phyloP scores from a whole-genome alignment of 2,888 invertebrate genomes.

The Euphydryas editha region DNA sequence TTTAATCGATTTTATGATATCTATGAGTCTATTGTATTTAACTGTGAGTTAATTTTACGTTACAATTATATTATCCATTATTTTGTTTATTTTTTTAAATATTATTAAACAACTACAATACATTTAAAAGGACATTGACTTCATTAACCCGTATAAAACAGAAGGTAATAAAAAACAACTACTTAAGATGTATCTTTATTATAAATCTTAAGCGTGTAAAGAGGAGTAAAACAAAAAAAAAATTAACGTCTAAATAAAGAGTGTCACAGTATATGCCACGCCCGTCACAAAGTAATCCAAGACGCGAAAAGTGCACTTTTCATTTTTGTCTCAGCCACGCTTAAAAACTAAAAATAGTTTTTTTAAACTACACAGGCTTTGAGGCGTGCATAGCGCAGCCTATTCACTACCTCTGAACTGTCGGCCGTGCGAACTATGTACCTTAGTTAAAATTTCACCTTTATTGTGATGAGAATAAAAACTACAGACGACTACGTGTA shows the following conservation, averaged over 20 bases:
- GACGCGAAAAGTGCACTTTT: constrained; percentile 31
- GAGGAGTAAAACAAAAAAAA: background rate
- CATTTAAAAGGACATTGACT: too few relatives aligned
- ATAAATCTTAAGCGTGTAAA: background rate
- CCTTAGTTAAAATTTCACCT: constrained; percentile 30
- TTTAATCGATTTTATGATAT: background rate
- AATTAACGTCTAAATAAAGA: constrained; percentile 15
- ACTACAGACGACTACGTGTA: constrained; percentile 29
- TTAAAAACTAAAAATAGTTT: constrained; percentile 39
- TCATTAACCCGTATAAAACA: too few relatives aligned
- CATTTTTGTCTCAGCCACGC: constrained; percentile 35
- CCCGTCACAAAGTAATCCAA: constrained; percentile 24
- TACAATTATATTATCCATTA: too few relatives aligned
- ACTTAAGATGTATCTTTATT: background rate
- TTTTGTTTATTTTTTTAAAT: too few relatives aligned
- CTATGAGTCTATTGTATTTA: background rate
- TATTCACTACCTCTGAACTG: constrained; percentile 39
- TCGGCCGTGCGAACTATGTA: constrained; percentile 24
- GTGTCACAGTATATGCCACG: constrained; percentile 22
- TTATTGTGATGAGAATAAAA: constrained; percentile 29
- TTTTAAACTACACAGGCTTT: constrained; percentile 29
- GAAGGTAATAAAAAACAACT: background rate
- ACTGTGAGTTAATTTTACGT: background rate
- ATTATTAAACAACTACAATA: too few relatives aligned
- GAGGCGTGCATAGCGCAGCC: constrained; percentile 35